Evolutionary conservation across 2,888 invertebrate genomes (phyloP).

Genomic region (Andrena chrysosceles): DNA sequence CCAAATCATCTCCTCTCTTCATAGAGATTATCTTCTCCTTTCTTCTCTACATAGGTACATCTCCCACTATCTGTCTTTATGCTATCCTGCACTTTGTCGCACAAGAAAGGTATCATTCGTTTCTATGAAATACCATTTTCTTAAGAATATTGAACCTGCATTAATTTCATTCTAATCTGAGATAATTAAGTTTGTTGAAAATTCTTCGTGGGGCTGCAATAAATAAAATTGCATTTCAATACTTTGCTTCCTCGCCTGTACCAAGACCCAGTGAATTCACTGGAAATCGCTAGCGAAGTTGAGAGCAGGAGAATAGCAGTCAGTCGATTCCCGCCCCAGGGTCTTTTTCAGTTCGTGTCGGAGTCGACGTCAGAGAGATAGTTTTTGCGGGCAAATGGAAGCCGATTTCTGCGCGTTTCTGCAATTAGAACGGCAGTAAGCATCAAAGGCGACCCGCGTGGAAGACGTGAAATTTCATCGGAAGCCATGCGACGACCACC

Average conservation of each 20-base stretch:
- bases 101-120: background rate
- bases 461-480: conserved; percentile 82
- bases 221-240: too few relatives aligned
- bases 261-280: too few relatives aligned
- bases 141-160: background rate
- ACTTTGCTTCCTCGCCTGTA: too few relatives aligned
- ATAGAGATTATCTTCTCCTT: background rate
- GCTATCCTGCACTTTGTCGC: background rate
- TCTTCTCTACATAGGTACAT: background rate
- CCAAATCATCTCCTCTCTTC: conserved; percentile 28
- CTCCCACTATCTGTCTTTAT: background rate
- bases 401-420: conserved; percentile 68
- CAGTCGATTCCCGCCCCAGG: background rate
- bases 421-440: conserved; percentile 75
- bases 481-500: conserved; percentile 76
- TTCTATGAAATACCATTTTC: background rate
- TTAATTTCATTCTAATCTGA: too few relatives aligned
- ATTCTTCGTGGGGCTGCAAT: too few relatives aligned
- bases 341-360: conserved; percentile 40
- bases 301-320: background rate
- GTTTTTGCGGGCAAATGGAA: conserved; percentile 60
- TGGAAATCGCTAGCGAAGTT: background rate
- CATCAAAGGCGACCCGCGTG: conserved; percentile 75
- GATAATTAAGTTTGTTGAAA: too few relatives aligned
- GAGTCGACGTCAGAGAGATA: conserved; percentile 9